A percentile compares a stretch with the other conserved stretches of the same genome.
Evolutionary conservation across 1,140 invertebrate genomes (phyloP).

Genomic region (Metopolophium dirhodum): DNA sequence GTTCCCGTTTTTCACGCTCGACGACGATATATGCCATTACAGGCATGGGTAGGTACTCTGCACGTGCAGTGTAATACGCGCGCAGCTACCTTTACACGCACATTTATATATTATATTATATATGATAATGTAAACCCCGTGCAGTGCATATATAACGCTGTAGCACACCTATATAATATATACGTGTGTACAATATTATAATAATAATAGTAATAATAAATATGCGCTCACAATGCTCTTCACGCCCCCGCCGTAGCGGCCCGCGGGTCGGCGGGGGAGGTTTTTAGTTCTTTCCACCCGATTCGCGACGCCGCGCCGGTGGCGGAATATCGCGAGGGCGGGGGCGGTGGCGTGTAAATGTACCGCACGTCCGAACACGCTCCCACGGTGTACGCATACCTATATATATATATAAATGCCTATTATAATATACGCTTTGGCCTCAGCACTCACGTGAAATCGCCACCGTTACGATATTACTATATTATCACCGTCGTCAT

Average conservation of each 20-base stretch:
- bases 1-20: background rate
- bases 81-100: too few relatives aligned
- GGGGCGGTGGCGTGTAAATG: background rate
- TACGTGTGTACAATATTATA: background rate
- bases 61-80: background rate
- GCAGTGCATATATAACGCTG: background rate
- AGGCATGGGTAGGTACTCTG: background rate
- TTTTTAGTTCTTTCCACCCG: conserved; percentile 30
- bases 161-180: background rate
- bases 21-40: background rate
- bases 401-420: too few relatives aligned
- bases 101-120: background rate
- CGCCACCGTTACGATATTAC: conserved; percentile 1
- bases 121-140: background rate
- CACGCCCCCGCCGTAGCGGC: too few relatives aligned
- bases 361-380: background rate
- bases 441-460: background rate
- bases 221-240: background rate
- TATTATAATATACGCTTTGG: too few relatives aligned
- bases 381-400: conserved; percentile 10
- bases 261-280: background rate
- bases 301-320: conserved; percentile 41
- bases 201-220: conserved; percentile 13
- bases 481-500: background rate
- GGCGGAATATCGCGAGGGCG: background rate